Base-by-base conservation (phyloP, 2,113 vertebrate species). In the Cettia cetti region DNA sequence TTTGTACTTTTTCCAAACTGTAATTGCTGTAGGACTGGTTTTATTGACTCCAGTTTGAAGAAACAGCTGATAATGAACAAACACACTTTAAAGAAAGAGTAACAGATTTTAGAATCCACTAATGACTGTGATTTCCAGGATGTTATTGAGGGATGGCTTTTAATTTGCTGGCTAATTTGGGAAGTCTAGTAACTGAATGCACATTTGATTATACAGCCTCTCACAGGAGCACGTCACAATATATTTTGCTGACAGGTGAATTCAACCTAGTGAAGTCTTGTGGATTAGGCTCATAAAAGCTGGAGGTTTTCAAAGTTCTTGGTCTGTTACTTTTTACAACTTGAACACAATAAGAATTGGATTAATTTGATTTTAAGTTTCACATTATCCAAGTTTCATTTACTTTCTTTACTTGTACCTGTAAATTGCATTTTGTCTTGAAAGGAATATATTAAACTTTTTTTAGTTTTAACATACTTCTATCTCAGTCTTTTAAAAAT, bases 1-100 rank as follows among this genome's bases (percentile, higher is more conserved):
- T 84, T 82, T 82, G 16, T 94, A 27, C 33, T 90, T 84, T 92
- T 57, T 85, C 28, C 82, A 83, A 96, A n/a, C 50, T 10, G 52
- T 39, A 88, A 96, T 85, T 94, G 66, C 94, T 74, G 5, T 61
- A 63, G 52, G 69, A 53, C 31, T 96, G 26, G 13, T 80, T 96
- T 92, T 85, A 90, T 70, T 95, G 61, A 61, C 49, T 80, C 13
- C 21, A 31, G 6, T 82, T 82, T 82, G 71, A 82, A 77, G 77
- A 56, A 93, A 56, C 31, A 89, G 59, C 68, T 94, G 63, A 61
- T 69, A 80, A 72, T 49, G 50, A 89, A 33, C 31, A 83, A 76
- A 47, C 22, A 14, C 4, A 4, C 45, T 81, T 92, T 74, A 39
- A 91, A 95, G 31, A 35, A 60, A 80, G 26, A 83, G 63, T 89